Evolutionary conservation across 2,888 invertebrate genomes (phyloP).

Genomic region (Mythimna ferrago): DNA sequence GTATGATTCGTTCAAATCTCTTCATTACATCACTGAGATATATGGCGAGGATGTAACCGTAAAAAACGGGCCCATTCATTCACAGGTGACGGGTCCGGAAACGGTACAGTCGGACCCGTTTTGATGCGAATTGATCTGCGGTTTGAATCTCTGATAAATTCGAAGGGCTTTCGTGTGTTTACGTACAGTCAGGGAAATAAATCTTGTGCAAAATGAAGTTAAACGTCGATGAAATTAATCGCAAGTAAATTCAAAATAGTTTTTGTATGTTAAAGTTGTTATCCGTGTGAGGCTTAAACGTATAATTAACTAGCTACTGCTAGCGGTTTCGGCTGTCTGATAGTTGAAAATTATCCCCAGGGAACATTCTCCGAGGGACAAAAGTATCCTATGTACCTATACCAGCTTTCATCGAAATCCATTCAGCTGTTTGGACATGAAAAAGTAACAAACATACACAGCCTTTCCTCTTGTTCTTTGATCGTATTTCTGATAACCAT

Average conservation of each 20-base stretch:
- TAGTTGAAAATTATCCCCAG: too few species aligned
- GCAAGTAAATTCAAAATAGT: neutral
- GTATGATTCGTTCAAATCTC: conserved; percentile 39
- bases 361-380: too few species aligned
- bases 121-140: conserved; percentile 55
- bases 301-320: neutral
- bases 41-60: conserved; percentile 30
- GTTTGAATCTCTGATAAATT: conserved; percentile 49
- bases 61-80: conserved; percentile 39
- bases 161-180: conserved; percentile 15
- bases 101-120: conserved; percentile 41
- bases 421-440: too few species aligned
- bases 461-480: neutral
- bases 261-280: neutral
- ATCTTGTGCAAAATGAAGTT: neutral
- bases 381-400: too few species aligned
- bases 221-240: neutral
- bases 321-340: too few species aligned
- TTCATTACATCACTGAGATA: conserved; percentile 44
- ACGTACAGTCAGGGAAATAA: conserved; percentile 25
- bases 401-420: too few species aligned
- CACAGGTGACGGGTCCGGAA: conserved; percentile 37
- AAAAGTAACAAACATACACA: too few species aligned
- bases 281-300: neutral
- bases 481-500: conserved; percentile 8